Evolutionary conservation across 2,797 vertebrate species (phyloP).

Genomic region (Ispidina picta): DNA sequence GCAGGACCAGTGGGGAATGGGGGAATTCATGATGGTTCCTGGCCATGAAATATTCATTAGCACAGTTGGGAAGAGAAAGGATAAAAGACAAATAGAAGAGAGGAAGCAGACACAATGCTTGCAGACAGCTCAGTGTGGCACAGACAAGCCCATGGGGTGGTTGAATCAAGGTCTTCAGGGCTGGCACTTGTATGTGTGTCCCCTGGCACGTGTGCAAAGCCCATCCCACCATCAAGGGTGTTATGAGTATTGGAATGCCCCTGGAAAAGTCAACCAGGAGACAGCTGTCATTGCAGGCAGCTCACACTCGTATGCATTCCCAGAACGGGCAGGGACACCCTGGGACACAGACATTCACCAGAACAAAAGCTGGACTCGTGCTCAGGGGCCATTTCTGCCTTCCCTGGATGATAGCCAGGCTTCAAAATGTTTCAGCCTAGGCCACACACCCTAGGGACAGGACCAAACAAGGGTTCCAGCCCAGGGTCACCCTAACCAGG

Average conservation of each 20-base stretch:
- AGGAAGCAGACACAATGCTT: not conserved
- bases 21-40: not conserved
- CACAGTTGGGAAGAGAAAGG: not conserved
- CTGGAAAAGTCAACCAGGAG: not conserved
- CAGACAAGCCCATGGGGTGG: not conserved
- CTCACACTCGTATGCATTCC: rapidly evolving
- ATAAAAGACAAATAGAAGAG: not conserved
- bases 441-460: not conserved
- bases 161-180: not conserved
- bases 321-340: not conserved
- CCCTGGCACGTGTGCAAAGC: not conserved
- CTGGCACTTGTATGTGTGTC: not conserved
- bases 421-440: not conserved
- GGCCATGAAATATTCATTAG: conserved; percentile 55
- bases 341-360: not conserved
- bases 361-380: not conserved
- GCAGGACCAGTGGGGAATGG: not conserved
- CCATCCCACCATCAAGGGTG: not conserved
- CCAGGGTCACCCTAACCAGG: not conserved
- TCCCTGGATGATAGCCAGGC: not conserved
- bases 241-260: rapidly evolving
- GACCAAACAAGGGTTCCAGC: not conserved
- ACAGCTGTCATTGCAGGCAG: not conserved
- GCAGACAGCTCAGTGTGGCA: not conserved
- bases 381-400: not conserved